Percentiles rank a stretch among this genome's conserved stretches.
Evolutionary conservation across 2,797 vertebrate species (phyloP).

Genomic region (Trachurus trachurus): DNA sequence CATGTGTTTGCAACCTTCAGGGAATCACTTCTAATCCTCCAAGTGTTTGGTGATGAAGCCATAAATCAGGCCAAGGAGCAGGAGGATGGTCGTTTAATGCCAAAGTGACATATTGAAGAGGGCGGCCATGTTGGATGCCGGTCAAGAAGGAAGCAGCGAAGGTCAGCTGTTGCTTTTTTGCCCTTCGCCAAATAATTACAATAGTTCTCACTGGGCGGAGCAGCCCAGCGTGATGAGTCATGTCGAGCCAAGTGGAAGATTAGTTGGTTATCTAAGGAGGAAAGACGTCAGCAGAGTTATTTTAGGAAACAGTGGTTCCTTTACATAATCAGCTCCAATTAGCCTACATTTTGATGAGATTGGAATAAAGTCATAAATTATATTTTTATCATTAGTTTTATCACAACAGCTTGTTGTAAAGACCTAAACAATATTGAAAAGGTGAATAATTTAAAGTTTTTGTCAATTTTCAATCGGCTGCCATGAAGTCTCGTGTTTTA

Average conservation of each 20-base stretch:
- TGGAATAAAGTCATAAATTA: neutral
- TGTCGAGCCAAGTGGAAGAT: conserved; percentile 66
- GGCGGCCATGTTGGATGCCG: conserved; percentile 65
- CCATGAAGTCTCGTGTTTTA: neutral
- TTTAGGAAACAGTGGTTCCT: conserved; percentile 71
- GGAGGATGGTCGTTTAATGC: conserved; percentile 21
- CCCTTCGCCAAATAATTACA: conserved; percentile 64
- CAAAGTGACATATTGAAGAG: conserved; percentile 64
- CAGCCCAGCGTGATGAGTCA: conserved; percentile 29
- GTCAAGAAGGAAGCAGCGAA: conserved; percentile 60
- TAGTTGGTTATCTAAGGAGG: conserved; percentile 51
- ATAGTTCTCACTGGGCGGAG: conserved; percentile 48
- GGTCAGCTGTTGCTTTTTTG: conserved; percentile 69
- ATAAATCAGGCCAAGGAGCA: neutral
- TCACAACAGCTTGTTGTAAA: neutral
- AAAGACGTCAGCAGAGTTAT: conserved; percentile 66
- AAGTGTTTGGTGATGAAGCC: conserved; percentile 12
- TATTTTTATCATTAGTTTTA: neutral
- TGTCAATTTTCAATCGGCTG: neutral
- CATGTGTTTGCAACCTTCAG: conserved; percentile 10
- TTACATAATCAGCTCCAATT: conserved; percentile 21
- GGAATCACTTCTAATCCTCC: conserved; percentile 31
- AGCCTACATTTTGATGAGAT: neutral
- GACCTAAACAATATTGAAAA: neutral
- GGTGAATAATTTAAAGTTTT: neutral